Conservation (phyloP, 2,888 invertebrate genomes). For the Plagodis dolabraria region DNA sequence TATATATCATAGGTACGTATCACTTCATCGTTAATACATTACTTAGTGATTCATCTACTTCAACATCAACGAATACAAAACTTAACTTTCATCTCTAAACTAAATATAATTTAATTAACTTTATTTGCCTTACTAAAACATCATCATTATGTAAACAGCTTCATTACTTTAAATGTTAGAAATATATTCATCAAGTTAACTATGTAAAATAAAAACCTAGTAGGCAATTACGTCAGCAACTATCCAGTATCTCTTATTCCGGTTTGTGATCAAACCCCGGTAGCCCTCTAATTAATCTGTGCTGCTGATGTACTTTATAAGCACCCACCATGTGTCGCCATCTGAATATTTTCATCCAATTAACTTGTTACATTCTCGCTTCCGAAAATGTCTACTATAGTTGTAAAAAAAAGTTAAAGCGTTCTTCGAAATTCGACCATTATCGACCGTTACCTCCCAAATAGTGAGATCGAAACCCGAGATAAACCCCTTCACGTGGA, state of each 20-base stretch:
- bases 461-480: slow-evolving; percentile 70
- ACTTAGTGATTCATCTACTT: too few relatives aligned
- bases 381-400: slow-evolving; percentile 67
- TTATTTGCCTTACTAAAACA: slow-evolving; percentile 6
- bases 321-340: slow-evolving; percentile 62
- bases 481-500: slow-evolving; percentile 78
- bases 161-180: slow-evolving; percentile 26
- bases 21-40: too few relatives aligned
- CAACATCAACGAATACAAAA: too few relatives aligned
- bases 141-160: slow-evolving; percentile 25
- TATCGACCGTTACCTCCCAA: slow-evolving; percentile 82
- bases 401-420: slow-evolving; percentile 50
- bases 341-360: slow-evolving; percentile 77
- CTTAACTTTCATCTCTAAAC: slow-evolving; percentile 7
- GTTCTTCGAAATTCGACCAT: slow-evolving; percentile 79
- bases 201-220: slow-evolving; percentile 36
- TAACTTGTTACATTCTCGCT: slow-evolving; percentile 83
- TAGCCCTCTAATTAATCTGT: slow-evolving; percentile 72
- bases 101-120: slow-evolving; percentile 26
- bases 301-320: slow-evolving; percentile 62
- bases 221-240: slow-evolving; percentile 45
- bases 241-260: slow-evolving; percentile 53
- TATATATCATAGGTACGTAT: too few relatives aligned
- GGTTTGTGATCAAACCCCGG: slow-evolving; percentile 57
- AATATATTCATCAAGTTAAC: slow-evolving; percentile 36